Evolutionary conservation across 2,888 invertebrate genomes (phyloP), one percentile per base, ranked within the genome.

Genomic region (Eumerus sabulonum): DNA sequence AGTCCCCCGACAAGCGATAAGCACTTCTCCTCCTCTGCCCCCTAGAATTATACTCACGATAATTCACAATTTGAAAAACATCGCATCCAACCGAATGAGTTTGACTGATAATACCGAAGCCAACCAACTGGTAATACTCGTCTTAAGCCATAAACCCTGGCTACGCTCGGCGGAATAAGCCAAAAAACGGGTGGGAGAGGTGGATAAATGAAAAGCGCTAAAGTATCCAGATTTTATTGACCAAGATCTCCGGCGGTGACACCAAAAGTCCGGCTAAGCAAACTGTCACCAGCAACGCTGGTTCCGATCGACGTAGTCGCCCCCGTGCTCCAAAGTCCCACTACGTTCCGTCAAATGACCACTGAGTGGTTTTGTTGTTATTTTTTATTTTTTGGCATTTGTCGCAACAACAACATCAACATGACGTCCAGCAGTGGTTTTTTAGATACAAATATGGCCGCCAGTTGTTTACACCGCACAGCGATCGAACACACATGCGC

Each of bases 391-490:
- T 27, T 27, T 27, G 27, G 27, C 27, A 27, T 2, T 27, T 27
- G 7, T 27, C 27, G 27, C 27, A 27, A 9, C 47, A 67, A 27
- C 36, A 45, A 35, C 44, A 27, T 13, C 38, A 38, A 11, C 45
- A 66, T 47, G 16, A 63, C 18, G 19, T 18, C 4, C 56, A 56
- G 44, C 62, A 12, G 67, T 67, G 63, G 67, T 68, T 72, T 70
- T 67, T 71, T 42, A 14, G 76, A 77, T 73, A 77, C 77, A 73
- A 77, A 68, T 19, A 77, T 77, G 77, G 77, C 77, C 72, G 77
- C 36, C 54, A 16, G 73, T 73, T 77, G 73, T 77, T 73, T 73
- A 77, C 72, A 63, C 36, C 53, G 53, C 27, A 7, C 27, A 4
- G 27, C 7, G 27, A 2, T 27, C 27, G 27, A 27, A 27, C 63